phyloP scores from a whole-genome alignment of 1,140 invertebrate species.

The Tetramorium simillimum region DNA sequence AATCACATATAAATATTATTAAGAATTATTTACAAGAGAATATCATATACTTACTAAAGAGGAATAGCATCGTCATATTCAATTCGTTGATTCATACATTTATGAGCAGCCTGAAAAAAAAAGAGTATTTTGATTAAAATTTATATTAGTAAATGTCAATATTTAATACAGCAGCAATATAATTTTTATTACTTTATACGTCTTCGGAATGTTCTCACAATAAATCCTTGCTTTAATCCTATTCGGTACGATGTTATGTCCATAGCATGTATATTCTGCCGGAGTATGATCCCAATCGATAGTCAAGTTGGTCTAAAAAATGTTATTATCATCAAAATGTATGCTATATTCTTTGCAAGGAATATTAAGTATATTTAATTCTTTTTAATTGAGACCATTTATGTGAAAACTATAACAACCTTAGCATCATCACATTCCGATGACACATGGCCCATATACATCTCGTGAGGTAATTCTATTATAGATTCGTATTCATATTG shows the following conservation, averaged over 20 bases:
- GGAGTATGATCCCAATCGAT: constrained; percentile 91
- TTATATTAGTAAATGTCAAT: not conserved
- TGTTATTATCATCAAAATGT: constrained; percentile 10
- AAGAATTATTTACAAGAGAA: not conserved
- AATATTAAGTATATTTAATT: not conserved
- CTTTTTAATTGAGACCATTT: not conserved
- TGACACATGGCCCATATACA: constrained; percentile 64
- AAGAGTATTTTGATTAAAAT: not conserved
- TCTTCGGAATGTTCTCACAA: constrained; percentile 87
- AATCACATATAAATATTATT: constrained; percentile 65
- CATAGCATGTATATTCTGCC: constrained; percentile 89
- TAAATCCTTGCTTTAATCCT: constrained; percentile 85
- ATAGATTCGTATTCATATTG: not conserved
- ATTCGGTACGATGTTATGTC: constrained; percentile 84
- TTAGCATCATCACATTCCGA: constrained; percentile 90
- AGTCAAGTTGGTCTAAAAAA: constrained; percentile 88
- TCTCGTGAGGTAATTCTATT: not conserved
- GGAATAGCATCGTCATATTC: constrained; percentile 88
- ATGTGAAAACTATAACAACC: constrained; percentile 80
- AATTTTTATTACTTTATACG: constrained; percentile 87
- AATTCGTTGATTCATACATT: constrained; percentile 90
- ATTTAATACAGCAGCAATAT: constrained; percentile 11
- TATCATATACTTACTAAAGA: constrained; percentile 78
- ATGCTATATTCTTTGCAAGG: not conserved
- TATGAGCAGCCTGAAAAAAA: constrained; percentile 87